Base-by-base conservation (phyloP, 1,140 invertebrate species). In the Mercenaria mercenaria region DNA sequence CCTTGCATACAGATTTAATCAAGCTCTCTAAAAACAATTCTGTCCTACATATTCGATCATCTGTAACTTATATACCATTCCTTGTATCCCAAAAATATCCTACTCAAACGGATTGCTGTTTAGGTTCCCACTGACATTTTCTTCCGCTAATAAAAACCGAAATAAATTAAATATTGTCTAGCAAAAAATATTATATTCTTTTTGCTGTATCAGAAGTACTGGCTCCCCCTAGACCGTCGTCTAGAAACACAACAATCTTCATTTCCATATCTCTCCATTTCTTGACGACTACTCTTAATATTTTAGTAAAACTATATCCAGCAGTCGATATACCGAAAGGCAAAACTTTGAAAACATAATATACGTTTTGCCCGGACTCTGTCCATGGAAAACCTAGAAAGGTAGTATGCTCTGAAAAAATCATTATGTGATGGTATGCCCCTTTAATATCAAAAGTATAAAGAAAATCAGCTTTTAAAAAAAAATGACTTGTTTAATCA, bases 401-500 rank as follows among this genome's bases (percentile, higher is more conserved):
- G 10, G 37, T 67, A 23, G 1, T 67, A 83, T 83, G 80, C 26
- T 61, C 80, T 4, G 56, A 32, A 67, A 64, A 64, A 41, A 83
- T 67, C 59, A 83, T 61, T 8, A 67, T 83, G 64, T 83, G 56
- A 83, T 83, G 80, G 41, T 67, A 83, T 10, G 59, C 80, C 20
- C 80, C 37, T 26, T 47, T 64, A 29, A 83, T 47, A 47, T 47
- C 43, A 47, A 47, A 47, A 6, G 43, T 47, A 47, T 47, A 47
- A 6, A 47, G 43, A 47, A 47, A 47, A 47, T 47, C 43, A 47
- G 6, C 43, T 47, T 47, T 47, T 47, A 15, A 47, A 47, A 47
- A 47, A 47, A 47, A 15, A 8, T 47, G 43, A 6, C 43, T 47
- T 15, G 15, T 15, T 15, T 8, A 47, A 15, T 47, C 43, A 41